Conservation (phyloP, 1,140 invertebrate genomes). For the Catajapyx aquilonaris region DNA sequence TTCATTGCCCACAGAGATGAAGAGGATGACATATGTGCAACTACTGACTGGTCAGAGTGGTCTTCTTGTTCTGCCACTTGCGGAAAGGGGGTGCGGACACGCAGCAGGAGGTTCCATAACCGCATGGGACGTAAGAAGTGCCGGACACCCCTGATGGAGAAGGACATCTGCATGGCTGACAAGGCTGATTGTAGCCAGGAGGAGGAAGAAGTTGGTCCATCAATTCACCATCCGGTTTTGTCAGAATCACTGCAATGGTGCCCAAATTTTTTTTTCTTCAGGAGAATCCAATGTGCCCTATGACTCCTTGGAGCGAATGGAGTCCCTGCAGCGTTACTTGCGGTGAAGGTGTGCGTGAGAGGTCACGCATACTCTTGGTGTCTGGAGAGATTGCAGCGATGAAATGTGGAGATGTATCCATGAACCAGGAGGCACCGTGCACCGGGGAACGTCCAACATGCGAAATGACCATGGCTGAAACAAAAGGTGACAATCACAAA, state of each 20-base stretch:
- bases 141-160: slow-evolving; percentile 43
- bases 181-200: slow-evolving; percentile 7
- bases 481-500: slow-evolving; percentile 4
- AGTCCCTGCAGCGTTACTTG: slow-evolving; percentile 21
- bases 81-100: slow-evolving; percentile 50
- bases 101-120: slow-evolving; percentile 47
- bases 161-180: slow-evolving; percentile 42
- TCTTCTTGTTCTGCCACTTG: slow-evolving; percentile 63
- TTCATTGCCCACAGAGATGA: no score
- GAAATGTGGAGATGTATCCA: slow-evolving; percentile 30
- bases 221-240: not conserved
- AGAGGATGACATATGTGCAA: slow-evolving; percentile 34
- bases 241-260: not conserved
- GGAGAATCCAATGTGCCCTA: slow-evolving; percentile 13
- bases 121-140: slow-evolving; percentile 55
- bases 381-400: slow-evolving; percentile 28
- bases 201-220: slow-evolving; percentile 3
- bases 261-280: slow-evolving; percentile 4
- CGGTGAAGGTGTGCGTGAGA: slow-evolving; percentile 21
- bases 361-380: slow-evolving; percentile 29
- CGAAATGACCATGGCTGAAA: not conserved
- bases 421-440: slow-evolving; percentile 39
- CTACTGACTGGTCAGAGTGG: slow-evolving; percentile 54
- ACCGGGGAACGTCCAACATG: slow-evolving; percentile 23
- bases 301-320: slow-evolving; percentile 20